These are phyloP conservation scores for Lottia scabra DNA, from an alignment of 2,888 invertebrate genomes.

Conservation along the genomic window DNA sequence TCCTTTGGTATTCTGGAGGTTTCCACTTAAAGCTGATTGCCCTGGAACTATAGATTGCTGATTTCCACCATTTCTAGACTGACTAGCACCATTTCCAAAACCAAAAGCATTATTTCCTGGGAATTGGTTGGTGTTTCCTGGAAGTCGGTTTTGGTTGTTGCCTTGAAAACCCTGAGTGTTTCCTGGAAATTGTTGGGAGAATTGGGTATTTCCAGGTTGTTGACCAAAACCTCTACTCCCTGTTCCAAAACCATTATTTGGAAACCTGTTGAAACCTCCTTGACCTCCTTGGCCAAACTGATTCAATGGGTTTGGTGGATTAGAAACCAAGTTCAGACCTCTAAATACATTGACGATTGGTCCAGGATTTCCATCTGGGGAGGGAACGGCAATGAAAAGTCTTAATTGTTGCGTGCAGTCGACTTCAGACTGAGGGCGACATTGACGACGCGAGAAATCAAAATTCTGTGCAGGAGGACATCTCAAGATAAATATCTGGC, in stretches of 20 bases:
- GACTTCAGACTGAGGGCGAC: slow-evolving; percentile 8
- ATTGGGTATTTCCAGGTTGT: background rate
- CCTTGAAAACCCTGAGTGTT: background rate
- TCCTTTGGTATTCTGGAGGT: no score
- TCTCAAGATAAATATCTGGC: background rate
- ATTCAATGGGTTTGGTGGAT: no score
- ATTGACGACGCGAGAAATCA: slow-evolving; percentile 11
- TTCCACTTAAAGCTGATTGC: background rate
- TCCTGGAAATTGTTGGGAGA: background rate
- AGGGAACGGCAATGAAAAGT: background rate
- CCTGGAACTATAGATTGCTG: background rate
- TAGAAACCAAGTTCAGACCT: no score
- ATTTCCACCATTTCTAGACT: background rate
- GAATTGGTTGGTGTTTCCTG: background rate
- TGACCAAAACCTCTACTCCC: background rate
- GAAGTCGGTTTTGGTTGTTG: background rate
- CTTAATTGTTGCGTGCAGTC: background rate
- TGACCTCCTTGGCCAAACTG: no score
- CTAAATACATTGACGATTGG: background rate
- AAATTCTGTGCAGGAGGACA: background rate
- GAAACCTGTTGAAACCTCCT: no score
- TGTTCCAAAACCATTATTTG: no score
- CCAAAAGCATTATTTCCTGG: background rate
- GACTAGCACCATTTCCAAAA: background rate
- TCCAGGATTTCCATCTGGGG: background rate